These are phyloP conservation scores for Sylvilagus floridanus DNA, from an alignment of 2,797 vertebrate genomes.

Conservation along the genomic window DNA sequence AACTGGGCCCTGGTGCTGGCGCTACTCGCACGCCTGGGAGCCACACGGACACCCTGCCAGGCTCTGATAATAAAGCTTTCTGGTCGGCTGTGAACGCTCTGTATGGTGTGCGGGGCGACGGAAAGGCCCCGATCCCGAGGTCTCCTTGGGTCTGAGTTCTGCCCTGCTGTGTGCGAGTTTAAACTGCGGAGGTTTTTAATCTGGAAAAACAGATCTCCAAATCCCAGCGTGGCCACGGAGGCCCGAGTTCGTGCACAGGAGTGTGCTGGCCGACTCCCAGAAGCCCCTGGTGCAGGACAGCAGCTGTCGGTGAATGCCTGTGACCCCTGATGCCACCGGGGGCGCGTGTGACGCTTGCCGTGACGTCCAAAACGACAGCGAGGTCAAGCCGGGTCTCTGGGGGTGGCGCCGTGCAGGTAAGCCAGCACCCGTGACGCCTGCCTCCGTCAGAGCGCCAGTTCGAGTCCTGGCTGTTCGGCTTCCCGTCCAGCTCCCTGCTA, in stretches of 20 bases:
- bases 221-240: not conserved
- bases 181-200: not conserved
- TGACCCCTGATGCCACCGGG: not conserved
- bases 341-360: not conserved
- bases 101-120: not conserved
- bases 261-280: accelerated
- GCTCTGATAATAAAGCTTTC: not conserved
- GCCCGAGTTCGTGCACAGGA: accelerated
- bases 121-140: not conserved
- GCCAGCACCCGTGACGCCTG: too few relatives aligned
- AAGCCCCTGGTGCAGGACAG: accelerated
- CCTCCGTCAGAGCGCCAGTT: too few relatives aligned
- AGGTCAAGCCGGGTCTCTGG: not conserved
- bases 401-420: too few relatives aligned
- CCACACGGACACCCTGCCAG: not conserved
- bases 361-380: not conserved
- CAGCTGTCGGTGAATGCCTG: not conserved
- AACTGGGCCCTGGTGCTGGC: not conserved
- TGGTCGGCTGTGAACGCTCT: too few relatives aligned
- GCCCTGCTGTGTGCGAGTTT: not conserved
- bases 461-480: too few relatives aligned
- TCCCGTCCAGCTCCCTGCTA: too few relatives aligned
- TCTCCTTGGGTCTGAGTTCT: not conserved
- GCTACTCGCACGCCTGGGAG: not conserved
- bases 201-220: not conserved